Conservation (phyloP, 2,113 vertebrate species). For the Corythaeola cristata region DNA sequence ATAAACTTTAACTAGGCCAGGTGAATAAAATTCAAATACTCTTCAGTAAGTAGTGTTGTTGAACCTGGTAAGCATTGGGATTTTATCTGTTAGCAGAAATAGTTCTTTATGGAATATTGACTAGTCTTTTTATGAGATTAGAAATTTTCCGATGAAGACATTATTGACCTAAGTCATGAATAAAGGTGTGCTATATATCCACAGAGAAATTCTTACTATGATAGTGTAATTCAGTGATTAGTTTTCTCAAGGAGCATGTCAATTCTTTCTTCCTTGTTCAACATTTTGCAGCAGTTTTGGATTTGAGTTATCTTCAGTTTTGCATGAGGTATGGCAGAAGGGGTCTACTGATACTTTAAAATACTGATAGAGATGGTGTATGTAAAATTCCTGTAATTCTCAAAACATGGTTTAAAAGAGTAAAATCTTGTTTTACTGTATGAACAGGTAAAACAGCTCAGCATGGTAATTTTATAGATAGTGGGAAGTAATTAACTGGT, state of each 20-base stretch:
- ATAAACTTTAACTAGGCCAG: conserved; percentile 8
- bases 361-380: background rate
- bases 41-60: background rate
- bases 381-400: background rate
- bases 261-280: background rate
- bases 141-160: background rate
- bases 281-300: background rate
- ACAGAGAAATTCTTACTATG: background rate
- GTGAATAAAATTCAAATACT: conserved; percentile 62
- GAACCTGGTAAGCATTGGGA: background rate
- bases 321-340: conserved; percentile 16
- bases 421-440: background rate
- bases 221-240: background rate
- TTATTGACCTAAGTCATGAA: background rate
- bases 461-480: background rate
- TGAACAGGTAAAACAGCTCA: background rate
- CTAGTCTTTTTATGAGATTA: background rate
- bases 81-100: conserved; percentile 55
- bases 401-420: background rate
- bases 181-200: background rate
- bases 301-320: conserved; percentile 40
- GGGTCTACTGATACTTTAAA: conserved; percentile 19
- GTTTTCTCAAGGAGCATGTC: background rate
- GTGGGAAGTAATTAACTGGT: background rate
- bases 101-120: conserved; percentile 42